phyloP scores from a whole-genome alignment of 2,888 invertebrate genomes.

The Caenorhabditis sulstoni region DNA sequence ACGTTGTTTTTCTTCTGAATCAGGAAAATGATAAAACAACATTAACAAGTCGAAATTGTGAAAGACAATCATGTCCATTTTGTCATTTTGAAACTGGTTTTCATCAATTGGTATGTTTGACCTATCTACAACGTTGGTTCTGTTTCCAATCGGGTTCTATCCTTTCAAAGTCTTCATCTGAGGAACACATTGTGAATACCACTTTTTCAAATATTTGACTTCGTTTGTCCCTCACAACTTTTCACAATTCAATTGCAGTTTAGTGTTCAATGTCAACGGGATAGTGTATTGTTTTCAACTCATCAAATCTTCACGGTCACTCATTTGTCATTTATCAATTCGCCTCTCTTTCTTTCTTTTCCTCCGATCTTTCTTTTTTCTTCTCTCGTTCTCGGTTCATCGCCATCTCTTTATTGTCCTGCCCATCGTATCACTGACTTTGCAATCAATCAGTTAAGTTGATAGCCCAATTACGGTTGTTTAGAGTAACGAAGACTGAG shows the following conservation, averaged over 20 bases:
- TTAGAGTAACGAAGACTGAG: slow-evolving; percentile 36
- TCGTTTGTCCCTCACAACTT: not conserved
- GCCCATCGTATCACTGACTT: no score
- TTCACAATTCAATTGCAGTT: not conserved
- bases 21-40: not conserved
- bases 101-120: slow-evolving; percentile 1
- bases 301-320: slow-evolving; percentile 61
- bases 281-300: slow-evolving; percentile 59
- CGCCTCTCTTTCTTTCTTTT: not conserved
- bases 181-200: no score
- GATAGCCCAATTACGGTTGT: slow-evolving; percentile 62
- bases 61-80: slow-evolving; percentile 15
- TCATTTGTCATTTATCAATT: slow-evolving; percentile 58
- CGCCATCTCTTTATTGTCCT: not conserved
- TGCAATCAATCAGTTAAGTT: slow-evolving; percentile 47
- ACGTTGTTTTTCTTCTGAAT: no score
- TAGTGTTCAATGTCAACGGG: slow-evolving; percentile 14
- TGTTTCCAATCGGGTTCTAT: no score
- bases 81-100: slow-evolving; percentile 36
- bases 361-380: not conserved
- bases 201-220: no score
- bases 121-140: no score
- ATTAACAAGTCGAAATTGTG: not conserved
- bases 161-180: no score
- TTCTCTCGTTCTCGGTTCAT: not conserved